Conservation (phyloP, 1,140 invertebrate genomes). For the Lordiphosa stackelbergi region DNA sequence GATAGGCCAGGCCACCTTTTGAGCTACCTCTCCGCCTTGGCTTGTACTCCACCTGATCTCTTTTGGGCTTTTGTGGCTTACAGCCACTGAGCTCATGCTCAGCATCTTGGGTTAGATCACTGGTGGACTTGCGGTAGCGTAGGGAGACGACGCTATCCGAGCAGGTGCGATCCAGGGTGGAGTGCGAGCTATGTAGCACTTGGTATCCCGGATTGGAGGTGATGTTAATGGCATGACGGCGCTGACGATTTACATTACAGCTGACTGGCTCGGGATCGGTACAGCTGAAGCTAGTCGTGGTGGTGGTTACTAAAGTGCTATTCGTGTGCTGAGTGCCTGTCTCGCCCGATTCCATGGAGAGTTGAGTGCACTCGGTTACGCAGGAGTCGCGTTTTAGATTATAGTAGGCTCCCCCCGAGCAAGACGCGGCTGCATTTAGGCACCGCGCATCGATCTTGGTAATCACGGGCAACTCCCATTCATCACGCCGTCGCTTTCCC, state of each 20-base stretch:
- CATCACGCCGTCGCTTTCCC: conserved; percentile 51
- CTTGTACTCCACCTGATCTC: conserved; percentile 52
- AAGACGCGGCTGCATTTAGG: conserved; percentile 38
- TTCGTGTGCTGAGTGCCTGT: conserved; percentile 57
- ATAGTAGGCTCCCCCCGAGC: conserved; percentile 34
- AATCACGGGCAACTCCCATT: conserved; percentile 63
- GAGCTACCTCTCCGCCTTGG: conserved; percentile 70
- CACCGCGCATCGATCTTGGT: conserved; percentile 60
- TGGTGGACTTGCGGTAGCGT: conserved; percentile 83
- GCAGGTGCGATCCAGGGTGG: conserved; percentile 74
- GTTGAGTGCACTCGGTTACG: conserved; percentile 70
- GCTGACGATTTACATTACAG: conserved; percentile 33
- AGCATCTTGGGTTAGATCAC: conserved; percentile 82
- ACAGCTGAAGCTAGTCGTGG: conserved; percentile 73
- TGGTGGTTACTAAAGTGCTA: conserved; percentile 63
- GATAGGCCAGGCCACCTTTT: conserved; percentile 83
- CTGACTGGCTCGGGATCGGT: conserved; percentile 44
- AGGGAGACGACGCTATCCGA: conserved; percentile 73
- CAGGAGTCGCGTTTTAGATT: conserved; percentile 67
- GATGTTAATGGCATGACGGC: conserved; percentile 75
- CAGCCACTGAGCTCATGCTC: conserved; percentile 60
- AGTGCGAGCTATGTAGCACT: conserved; percentile 74
- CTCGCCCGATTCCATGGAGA: conserved; percentile 67
- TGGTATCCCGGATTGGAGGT: conserved; percentile 76
- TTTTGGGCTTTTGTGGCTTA: conserved; percentile 49